These are phyloP conservation scores for Polylopha cassiicola DNA, from an alignment of 2,888 invertebrate genomes.

Conservation along the genomic window DNA sequence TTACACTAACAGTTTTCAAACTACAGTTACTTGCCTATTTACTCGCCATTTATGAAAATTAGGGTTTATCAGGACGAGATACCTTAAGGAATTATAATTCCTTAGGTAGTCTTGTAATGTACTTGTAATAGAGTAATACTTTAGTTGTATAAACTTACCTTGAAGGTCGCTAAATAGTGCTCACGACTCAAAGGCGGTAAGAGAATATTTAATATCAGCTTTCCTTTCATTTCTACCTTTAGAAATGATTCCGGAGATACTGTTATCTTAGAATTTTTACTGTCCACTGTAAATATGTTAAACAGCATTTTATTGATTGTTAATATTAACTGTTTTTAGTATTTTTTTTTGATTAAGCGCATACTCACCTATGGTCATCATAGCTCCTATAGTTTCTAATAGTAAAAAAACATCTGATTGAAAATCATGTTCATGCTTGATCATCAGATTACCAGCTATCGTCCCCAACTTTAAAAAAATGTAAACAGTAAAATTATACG, in stretches of 20 bases:
- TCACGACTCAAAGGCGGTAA: conserved; percentile 41
- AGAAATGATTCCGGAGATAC: conserved; percentile 61
- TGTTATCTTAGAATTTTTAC: conserved; percentile 27
- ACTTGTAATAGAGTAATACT: background rate
- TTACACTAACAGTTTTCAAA: no score
- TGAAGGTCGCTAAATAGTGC: conserved; percentile 38
- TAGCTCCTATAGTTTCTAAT: conserved; percentile 52
- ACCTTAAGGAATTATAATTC: background rate
- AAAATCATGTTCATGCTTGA: conserved; percentile 81
- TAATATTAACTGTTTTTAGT: background rate
- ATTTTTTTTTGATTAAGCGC: background rate
- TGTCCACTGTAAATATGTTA: conserved; percentile 35
- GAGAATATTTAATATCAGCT: conserved; percentile 42
- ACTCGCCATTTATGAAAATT: no score
- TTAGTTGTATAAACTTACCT: conserved; percentile 31
- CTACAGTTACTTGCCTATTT: no score
- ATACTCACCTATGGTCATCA: conserved; percentile 43
- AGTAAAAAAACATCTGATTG: conserved; percentile 82
- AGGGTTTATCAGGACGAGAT: no score
- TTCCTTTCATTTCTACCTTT: conserved; percentile 56
- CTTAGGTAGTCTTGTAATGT: background rate
- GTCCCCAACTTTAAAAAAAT: conserved; percentile 74
- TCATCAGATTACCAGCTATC: conserved; percentile 83
- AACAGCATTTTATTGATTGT: background rate
- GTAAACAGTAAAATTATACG: conserved; percentile 2